These are phyloP conservation scores for Cynoglossus semilaevis DNA, from an alignment of 2,113 vertebrate species.

Conservation along the genomic window DNA sequence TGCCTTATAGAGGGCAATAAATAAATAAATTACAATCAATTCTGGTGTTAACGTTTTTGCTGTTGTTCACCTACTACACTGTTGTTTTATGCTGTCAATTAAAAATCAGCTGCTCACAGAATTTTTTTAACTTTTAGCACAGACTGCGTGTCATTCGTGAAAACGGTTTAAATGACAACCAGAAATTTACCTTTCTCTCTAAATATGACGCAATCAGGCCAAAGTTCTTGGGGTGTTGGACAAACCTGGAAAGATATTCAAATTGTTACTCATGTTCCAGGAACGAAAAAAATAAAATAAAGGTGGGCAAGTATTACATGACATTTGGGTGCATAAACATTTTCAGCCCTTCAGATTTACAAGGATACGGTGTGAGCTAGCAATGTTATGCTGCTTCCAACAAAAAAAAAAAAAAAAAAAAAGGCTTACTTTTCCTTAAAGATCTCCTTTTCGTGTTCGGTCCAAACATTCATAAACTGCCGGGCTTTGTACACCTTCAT, in stretches of 20 bases:
- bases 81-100: too few species aligned
- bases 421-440: conserved; percentile 96
- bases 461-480: conserved; percentile 99
- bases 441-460: conserved; percentile 97
- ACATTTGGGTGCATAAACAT: background rate
- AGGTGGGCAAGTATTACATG: background rate
- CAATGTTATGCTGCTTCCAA: background rate
- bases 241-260: conserved; percentile 80
- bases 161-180: too few species aligned
- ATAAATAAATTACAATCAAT: too few species aligned
- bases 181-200: conserved; percentile 91
- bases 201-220: conserved; percentile 95
- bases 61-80: too few species aligned
- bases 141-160: too few species aligned
- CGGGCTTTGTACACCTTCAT: conserved; percentile 98
- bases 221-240: conserved; percentile 99
- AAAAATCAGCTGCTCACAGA: too few species aligned
- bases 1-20: too few species aligned
- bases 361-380: background rate
- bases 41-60: too few species aligned
- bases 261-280: conserved; percentile 13
- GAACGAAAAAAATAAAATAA: conserved; percentile 5
- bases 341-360: background rate
- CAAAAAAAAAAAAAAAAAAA: background rate
- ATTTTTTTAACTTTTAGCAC: too few species aligned